Conservation (phyloP, 37 sponge, comb jelly and placozoan species). For the Diacarnus erythraeanus region DNA sequence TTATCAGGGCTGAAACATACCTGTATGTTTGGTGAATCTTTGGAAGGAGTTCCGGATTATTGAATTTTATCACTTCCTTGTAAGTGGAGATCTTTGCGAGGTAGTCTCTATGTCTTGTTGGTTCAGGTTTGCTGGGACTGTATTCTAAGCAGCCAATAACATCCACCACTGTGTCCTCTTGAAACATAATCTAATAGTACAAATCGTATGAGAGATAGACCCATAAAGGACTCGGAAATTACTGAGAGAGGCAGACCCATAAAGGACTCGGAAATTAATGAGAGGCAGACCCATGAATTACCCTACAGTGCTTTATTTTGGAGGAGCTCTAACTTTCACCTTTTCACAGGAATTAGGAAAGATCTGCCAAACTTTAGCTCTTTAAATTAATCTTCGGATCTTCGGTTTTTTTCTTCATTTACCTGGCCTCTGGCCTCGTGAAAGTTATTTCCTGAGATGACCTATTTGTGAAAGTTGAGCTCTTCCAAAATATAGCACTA, state of each 20-base stretch:
- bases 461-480: no score
- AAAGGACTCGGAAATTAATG: not conserved
- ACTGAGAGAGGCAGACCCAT: not conserved
- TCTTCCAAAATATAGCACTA: no score
- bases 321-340: no score
- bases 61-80: constrained; percentile 88
- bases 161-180: constrained; percentile 71
- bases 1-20: no score
- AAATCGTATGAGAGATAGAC: not conserved
- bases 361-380: no score
- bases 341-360: no score
- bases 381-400: no score
- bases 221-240: not conserved
- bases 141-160: constrained; percentile 95
- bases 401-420: no score
- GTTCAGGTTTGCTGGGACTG: constrained; percentile 68
- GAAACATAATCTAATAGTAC: constrained; percentile 50
- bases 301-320: no score
- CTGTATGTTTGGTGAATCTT: constrained; percentile 83
- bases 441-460: no score
- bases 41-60: constrained; percentile 67
- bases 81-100: constrained; percentile 65
- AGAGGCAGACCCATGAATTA: no score
- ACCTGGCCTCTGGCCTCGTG: no score
- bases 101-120: constrained; percentile 81